These are phyloP conservation scores for Zingel zingel DNA, from an alignment of 2,113 vertebrate genomes.

Conservation along the genomic window DNA sequence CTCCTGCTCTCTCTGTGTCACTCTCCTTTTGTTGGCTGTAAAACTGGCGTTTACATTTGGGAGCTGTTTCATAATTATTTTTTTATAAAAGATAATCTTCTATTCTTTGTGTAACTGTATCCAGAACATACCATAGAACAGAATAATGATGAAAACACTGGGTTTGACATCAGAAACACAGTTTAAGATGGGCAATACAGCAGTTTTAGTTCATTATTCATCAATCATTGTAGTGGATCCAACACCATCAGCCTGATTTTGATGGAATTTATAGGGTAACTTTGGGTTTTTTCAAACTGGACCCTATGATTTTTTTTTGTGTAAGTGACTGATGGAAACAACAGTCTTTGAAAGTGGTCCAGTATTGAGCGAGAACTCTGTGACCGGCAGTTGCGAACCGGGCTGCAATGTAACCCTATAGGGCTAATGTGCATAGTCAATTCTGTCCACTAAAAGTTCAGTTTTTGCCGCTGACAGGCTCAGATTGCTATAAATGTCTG, in stretches of 20 bases:
- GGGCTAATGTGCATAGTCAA: no score
- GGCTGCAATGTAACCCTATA: no score
- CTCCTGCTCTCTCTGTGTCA: conserved; percentile 27
- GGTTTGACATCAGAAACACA: not conserved
- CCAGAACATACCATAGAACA: not conserved
- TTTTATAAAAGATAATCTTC: not conserved
- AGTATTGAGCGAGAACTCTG: no score
- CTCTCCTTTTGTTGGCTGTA: not conserved
- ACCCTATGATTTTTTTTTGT: no score
- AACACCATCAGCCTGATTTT: not conserved
- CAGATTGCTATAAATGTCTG: no score
- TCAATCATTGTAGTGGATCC: not conserved
- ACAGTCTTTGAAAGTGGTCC: no score
- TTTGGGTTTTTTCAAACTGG: no score
- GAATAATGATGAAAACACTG: not conserved
- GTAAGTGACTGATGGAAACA: no score
- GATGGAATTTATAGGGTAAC: not conserved
- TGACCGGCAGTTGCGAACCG: no score
- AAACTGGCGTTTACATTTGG: not conserved
- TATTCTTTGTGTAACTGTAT: not conserved
- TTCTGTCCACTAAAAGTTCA: no score
- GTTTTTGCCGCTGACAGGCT: no score
- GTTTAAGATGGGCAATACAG: not conserved
- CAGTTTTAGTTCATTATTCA: not conserved
- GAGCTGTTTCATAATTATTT: not conserved